Evolutionary conservation across 2,797 vertebrate species (phyloP), one percentile per base, ranked within the genome.

Genomic region (Liparis tanakae): DNA sequence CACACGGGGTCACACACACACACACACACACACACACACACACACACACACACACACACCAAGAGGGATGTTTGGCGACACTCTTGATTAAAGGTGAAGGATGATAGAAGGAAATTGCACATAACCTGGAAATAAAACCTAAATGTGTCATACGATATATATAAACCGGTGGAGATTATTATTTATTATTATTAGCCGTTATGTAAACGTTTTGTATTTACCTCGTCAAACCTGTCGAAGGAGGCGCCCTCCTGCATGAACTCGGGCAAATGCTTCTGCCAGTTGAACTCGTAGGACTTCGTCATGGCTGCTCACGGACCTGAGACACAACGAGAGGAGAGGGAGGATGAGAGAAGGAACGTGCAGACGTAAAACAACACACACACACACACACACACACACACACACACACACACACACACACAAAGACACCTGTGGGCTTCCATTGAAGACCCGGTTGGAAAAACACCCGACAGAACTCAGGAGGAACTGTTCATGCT

Each of bases 231-330:
- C 93, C 97, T 94, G 89, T 99, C 98, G 67, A 99, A 99, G 81
- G 95, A 90, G 64, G 96, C 93, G 72, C 98, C 98, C 72, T 98
- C 96, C 91, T 99, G 98, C 94, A 99, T 92, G 92, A 99, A 99
- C 76, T 94, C 94, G 20, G 97, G 96, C 85, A 98, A 94, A 80
- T 94, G 93, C 91, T 98, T 99, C 94, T 99, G 97, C 98, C 98
- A 99, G 94, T 98, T 97, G 93, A 99, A 99, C 90, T 98, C 96
- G 25, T 99, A 99, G 56, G 96, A 97, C 92, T 99, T 99, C 33
- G 98, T 98, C 98, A 99, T 99, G 94, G 93, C 94, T 95, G 93
- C 71, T 90, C 90, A 92, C 85, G 85, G 82, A 94, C 88, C 97
- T 98, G 91, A 79, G 90, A 93, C 15, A 79, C 69, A 76, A 79